Conservation (phyloP, 2,888 invertebrate species). For the Conomelus anceps region DNA sequence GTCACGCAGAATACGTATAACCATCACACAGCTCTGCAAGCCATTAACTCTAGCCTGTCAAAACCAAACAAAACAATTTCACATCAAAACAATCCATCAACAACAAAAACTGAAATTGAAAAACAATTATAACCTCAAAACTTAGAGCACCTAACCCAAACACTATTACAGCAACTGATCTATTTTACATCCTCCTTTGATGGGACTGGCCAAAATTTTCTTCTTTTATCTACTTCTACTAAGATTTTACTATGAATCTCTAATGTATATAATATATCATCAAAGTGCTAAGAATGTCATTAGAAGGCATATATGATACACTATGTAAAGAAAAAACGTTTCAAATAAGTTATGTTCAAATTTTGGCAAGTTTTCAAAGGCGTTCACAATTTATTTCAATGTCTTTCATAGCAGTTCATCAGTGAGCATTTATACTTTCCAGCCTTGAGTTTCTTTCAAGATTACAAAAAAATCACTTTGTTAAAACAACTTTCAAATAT, state of each 20-base stretch:
- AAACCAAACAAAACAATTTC: constrained; percentile 31
- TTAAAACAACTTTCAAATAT: no score
- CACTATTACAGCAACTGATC: background rate
- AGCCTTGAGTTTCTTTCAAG: constrained; percentile 26
- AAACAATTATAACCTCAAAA: background rate
- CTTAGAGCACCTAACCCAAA: background rate
- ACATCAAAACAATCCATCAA: constrained; percentile 9
- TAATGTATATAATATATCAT: background rate
- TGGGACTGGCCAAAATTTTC: constrained; percentile 7
- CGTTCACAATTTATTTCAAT: background rate
- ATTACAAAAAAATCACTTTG: background rate
- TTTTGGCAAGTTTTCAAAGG: constrained; percentile 14
- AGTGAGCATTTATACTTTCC: constrained; percentile 26
- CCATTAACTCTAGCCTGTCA: constrained; percentile 89
- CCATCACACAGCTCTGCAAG: constrained; percentile 92
- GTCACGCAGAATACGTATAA: constrained; percentile 92
- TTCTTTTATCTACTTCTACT: background rate
- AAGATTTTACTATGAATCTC: background rate
- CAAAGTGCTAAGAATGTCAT: background rate
- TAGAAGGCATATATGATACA: background rate
- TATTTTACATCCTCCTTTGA: background rate
- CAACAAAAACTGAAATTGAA: background rate
- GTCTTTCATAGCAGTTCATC: no score
- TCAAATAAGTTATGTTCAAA: background rate
- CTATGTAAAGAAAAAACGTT: background rate